Base-by-base conservation (phyloP, 2,113 vertebrate genomes). In the Nannospalax galili region DNA sequence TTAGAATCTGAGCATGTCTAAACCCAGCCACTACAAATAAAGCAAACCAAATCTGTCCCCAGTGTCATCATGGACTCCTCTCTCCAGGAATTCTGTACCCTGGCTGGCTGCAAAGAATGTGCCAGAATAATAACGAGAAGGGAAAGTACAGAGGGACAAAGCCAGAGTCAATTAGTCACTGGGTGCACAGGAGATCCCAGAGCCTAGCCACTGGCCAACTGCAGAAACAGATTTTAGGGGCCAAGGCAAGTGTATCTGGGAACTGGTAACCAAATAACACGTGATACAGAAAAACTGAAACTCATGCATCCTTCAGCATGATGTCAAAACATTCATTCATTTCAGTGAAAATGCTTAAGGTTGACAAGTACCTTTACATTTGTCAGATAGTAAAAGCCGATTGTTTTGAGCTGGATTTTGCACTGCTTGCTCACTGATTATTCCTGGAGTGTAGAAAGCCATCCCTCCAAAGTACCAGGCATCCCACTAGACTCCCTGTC, bases 41-140 rank as follows among this genome's bases (percentile, higher is more conserved):
- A 95, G 28, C 65, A 92, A 88, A 69, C 40, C 20, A 64, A 94
- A 10, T 15, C 35, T 60, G 19, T 45, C 20, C 67, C 16, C 5
- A 30, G 35, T 4, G 6, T 20, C 24, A 60, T 10, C 62, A 0
- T 3, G 72, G 58, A 89, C 9, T 32, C 72, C 56, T 69, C 80
- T 97, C 58, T 58, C 15, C 42, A 69, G 89, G 72, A 91, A 58
- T 79, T 94, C 84, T 96, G 90, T 82, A 56, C 32, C 11, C 70
- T 45, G 32, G 14, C 28, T 0, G 37, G 32, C 60, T 2, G 0
- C 77, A 48, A 1, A 11, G 26, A 37, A 78, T 7, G 19, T 12
- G 3, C 40, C 35, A 22, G 82, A 93, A 85, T 1, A 4, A 88
- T 0, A 75, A 90, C 58, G 1, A 0, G 92, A 88, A 95, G 2